These are phyloP conservation scores for Leucophenga varia DNA, from an alignment of 1,140 invertebrate species.

Conservation along the genomic window DNA sequence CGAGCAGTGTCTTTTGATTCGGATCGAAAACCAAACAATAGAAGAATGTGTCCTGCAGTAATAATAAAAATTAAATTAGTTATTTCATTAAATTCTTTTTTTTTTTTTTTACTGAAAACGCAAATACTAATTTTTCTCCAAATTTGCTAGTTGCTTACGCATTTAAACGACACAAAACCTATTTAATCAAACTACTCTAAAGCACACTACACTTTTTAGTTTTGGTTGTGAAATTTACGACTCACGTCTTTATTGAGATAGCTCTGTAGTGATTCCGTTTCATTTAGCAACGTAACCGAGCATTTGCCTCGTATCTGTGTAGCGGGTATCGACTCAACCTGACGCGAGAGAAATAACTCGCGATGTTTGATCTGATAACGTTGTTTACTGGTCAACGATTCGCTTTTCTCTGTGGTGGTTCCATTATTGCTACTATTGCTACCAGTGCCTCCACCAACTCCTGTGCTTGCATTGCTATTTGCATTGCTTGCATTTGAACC, in stretches of 20 bases:
- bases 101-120: too few relatives aligned
- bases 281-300: slow-evolving; percentile 95
- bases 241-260: slow-evolving; percentile 95
- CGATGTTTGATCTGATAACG: slow-evolving; percentile 95
- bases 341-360: slow-evolving; percentile 96
- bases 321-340: slow-evolving; percentile 96
- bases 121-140: too few relatives aligned
- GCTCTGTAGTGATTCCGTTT: slow-evolving; percentile 92
- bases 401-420: slow-evolving; percentile 41
- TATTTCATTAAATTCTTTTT: too few relatives aligned
- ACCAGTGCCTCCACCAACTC: slow-evolving; percentile 32
- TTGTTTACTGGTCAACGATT: slow-evolving; percentile 69
- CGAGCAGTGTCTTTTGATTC: slow-evolving; percentile 95
- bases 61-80: slow-evolving; percentile 28
- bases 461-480: slow-evolving; percentile 11
- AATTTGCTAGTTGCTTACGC: too few relatives aligned
- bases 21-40: slow-evolving; percentile 99
- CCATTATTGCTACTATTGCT: slow-evolving; percentile 21
- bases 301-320: slow-evolving; percentile 99
- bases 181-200: too few relatives aligned
- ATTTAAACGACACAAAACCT: too few relatives aligned
- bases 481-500: slow-evolving; percentile 16
- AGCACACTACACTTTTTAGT: too few relatives aligned
- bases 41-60: slow-evolving; percentile 91
- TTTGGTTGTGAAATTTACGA: slow-evolving; percentile 39